Conservation (phyloP, 2,888 invertebrate genomes). For the Beris chalybata region DNA sequence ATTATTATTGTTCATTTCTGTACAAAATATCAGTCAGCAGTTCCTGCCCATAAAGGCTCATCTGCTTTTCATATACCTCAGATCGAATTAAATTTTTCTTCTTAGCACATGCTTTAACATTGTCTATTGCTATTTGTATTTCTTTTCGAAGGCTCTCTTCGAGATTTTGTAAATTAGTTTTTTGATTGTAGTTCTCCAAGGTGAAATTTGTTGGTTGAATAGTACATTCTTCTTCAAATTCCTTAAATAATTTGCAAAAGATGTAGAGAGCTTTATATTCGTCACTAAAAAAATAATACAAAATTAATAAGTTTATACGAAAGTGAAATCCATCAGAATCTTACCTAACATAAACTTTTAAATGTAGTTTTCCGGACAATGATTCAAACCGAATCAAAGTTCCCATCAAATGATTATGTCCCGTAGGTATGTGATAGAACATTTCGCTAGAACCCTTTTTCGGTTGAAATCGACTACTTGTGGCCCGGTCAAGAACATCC, state of each 20-base stretch:
- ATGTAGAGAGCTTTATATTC: slow-evolving; percentile 24
- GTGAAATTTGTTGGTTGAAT: slow-evolving; percentile 23
- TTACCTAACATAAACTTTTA: slow-evolving; percentile 36
- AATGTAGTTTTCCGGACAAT: slow-evolving; percentile 1
- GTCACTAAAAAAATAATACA: slow-evolving; percentile 8
- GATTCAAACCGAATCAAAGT: slow-evolving; percentile 25
- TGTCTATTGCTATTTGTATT: slow-evolving; percentile 29
- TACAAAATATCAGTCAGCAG: slow-evolving; percentile 31
- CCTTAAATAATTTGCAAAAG: slow-evolving; percentile 8
- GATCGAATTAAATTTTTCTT: slow-evolving; percentile 19
- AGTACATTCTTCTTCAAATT: slow-evolving; percentile 24
- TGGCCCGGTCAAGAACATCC: background rate
- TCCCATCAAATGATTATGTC: slow-evolving; percentile 26
- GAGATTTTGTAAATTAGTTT: slow-evolving; percentile 26
- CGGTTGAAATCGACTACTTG: too few relatives aligned
- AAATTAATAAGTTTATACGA: background rate
- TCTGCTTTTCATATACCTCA: slow-evolving; percentile 25
- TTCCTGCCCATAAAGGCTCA: slow-evolving; percentile 26
- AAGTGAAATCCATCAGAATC: slow-evolving; percentile 4
- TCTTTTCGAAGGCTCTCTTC: slow-evolving; percentile 32
- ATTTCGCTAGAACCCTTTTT: slow-evolving; percentile 1
- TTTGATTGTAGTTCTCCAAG: slow-evolving; percentile 13
- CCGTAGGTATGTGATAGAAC: slow-evolving; percentile 24
- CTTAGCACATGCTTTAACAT: slow-evolving; percentile 20
- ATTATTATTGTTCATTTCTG: slow-evolving; percentile 2